phyloP scores from a whole-genome alignment of 2,888 invertebrate species.

The Spodoptera exigua region DNA sequence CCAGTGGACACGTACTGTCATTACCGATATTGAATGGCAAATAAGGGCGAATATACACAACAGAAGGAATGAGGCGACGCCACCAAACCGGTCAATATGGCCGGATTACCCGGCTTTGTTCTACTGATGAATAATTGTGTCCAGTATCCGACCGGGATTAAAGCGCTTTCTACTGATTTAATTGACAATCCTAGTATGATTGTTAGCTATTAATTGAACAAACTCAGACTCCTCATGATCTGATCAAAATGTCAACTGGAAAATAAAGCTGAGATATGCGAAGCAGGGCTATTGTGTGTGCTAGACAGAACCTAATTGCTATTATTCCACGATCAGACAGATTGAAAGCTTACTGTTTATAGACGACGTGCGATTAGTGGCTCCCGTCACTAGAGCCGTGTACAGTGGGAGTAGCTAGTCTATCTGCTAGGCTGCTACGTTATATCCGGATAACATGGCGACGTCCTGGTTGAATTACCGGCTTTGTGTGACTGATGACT shows the following conservation, averaged over 20 bases:
- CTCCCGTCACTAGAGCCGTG: constrained; percentile 51
- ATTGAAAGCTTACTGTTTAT: constrained; percentile 54
- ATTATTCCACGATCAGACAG: constrained; percentile 38
- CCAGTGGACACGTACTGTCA: constrained; percentile 59
- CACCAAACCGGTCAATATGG: constrained; percentile 80
- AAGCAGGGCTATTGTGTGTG: constrained; percentile 11
- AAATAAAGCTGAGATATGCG: constrained; percentile 29
- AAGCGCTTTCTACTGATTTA: constrained; percentile 86
- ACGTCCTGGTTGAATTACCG: constrained; percentile 69
- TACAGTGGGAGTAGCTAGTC: constrained; percentile 43
- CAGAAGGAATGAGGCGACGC: constrained; percentile 64
- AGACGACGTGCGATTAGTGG: constrained; percentile 46
- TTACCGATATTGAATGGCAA: constrained; percentile 76
- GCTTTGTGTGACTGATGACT: constrained; percentile 73
- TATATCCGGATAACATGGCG: constrained; percentile 68
- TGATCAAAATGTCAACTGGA: constrained; percentile 57
- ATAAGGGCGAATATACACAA: constrained; percentile 67
- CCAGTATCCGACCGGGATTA: constrained; percentile 83
- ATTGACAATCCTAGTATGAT: constrained; percentile 85
- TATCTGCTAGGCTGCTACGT: constrained; percentile 30
- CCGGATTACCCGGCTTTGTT: constrained; percentile 84
- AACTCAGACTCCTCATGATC: constrained; percentile 72
- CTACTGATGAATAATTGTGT: constrained; percentile 87
- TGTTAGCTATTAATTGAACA: constrained; percentile 82
- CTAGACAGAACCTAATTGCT: constrained; percentile 18